Evolutionary conservation across 2,797 vertebrate species (phyloP), one percentile per base, ranked within the genome.

Genomic region (Mallotus villosus): DNA sequence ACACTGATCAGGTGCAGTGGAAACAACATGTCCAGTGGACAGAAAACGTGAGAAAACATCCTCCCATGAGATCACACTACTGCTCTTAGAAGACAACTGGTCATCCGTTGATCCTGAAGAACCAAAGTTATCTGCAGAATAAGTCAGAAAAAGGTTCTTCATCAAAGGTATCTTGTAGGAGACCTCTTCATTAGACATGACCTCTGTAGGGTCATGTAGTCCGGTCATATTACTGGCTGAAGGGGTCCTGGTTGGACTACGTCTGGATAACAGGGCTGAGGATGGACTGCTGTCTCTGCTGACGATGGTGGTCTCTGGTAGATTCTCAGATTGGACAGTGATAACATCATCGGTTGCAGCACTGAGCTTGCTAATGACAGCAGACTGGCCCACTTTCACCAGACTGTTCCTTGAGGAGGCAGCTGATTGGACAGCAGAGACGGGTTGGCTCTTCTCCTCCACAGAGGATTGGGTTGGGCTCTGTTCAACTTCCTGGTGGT

Each of bases 141-240:
- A 55, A 2, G 32, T 19, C 16, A 9, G 16, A 72, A 46, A n/a
- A 27, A 64, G 62, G 41, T 73, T 61, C 14, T 70, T 24, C 37
- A 24, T 49, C 32, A 55, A 73, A 5, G 71, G 66, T 27, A 77
- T 71, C 73, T 63, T 70, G 27, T 61, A 51, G 59, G 60, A 73
- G 55, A 63, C 63, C 21, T 67, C 67, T 16, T 25, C 24, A 55
- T 51, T 24, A 24, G 27, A 34, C 32, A 25, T 12, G 11, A 3
- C 55, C 21, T 22, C 27, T 53, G 16, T 19, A n/a, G 24, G 24
- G 46, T 67, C 65, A 67, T 37, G 14, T 12, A 24, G 7, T 14
- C 12, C 51, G 11, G n/a, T 32, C 60, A 57, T 46, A 12, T 63
- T n/a, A n/a, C 64, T 17, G 11, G 19, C 19, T 25, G 51, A 59